Percentiles rank a stretch among this genome's conserved stretches.
Evolutionary conservation across 2,113 vertebrate genomes (phyloP).

Genomic region (Alectura lathami): DNA sequence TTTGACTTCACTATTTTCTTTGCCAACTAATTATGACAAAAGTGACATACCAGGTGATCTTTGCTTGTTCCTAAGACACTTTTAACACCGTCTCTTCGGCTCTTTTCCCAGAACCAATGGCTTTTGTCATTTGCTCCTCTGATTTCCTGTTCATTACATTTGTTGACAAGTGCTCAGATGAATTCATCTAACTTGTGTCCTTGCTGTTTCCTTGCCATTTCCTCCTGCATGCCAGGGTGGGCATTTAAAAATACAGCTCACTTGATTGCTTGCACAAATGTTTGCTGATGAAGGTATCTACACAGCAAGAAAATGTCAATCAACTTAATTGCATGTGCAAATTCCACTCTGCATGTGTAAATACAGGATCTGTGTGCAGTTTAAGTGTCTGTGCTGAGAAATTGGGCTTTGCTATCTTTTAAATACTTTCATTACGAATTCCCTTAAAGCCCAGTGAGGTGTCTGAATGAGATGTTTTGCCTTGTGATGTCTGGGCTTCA

Average conservation of each 20-base stretch:
- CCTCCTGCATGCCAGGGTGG: not conserved
- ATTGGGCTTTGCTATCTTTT: conserved; percentile 9
- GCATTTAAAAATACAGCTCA: conserved; percentile 32
- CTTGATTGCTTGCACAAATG: conserved; percentile 55
- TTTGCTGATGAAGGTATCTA: conserved; percentile 45
- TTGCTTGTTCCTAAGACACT: not conserved
- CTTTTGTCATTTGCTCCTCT: conserved; percentile 4
- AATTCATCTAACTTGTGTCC: not conserved
- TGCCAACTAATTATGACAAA: conserved; percentile 66
- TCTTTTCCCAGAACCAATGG: not conserved
- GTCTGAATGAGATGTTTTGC: not conserved
- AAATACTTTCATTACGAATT: not conserved
- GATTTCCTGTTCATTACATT: conserved; percentile 21
- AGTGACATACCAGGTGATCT: conserved; percentile 51
- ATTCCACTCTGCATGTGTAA: conserved; percentile 60
- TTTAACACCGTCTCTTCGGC: not conserved
- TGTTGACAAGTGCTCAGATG: not conserved
- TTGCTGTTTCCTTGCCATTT: not conserved
- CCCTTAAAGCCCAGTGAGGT: not conserved
- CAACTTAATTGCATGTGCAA: conserved; percentile 68
- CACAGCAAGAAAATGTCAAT: conserved; percentile 45
- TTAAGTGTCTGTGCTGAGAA: not conserved
- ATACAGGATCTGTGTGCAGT: not conserved
- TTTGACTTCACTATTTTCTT: conserved; percentile 46
- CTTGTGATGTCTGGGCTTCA: not conserved